A percentile compares a stretch with the other conserved stretches of the same genome.
Evolutionary conservation across 35 echinoderm and acorn worm species (phyloP).

Genomic region (Apostichopus parvimensis): DNA sequence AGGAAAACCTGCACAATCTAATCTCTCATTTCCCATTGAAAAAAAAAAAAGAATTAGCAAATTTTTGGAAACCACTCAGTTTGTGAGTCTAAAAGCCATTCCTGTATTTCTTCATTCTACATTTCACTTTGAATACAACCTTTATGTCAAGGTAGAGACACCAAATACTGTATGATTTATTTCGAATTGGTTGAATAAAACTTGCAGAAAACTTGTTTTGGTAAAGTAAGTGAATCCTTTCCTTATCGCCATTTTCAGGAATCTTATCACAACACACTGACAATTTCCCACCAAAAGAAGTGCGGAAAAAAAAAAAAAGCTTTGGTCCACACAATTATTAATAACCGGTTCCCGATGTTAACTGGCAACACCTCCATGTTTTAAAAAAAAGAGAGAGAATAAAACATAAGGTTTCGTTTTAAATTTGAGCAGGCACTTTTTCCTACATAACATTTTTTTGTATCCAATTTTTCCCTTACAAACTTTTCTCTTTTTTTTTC

Average conservation of each 20-base stretch:
- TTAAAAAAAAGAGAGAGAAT: not conserved
- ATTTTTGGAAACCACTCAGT: too few relatives aligned
- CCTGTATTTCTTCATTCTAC: not conserved
- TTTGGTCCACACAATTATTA: conserved; percentile 40
- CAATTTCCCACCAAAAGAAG: not conserved
- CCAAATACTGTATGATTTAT: conserved; percentile 18
- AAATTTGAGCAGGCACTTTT: conserved; percentile 43
- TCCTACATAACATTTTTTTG: conserved; percentile 2
- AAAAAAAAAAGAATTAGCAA: too few relatives aligned
- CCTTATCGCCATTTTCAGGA: conserved; percentile 37
- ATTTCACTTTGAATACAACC: conserved; percentile 43
- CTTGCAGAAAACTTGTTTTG: conserved; percentile 31
- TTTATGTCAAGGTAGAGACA: conserved; percentile 51
- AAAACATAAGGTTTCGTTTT: not conserved
- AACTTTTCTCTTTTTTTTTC: conserved; percentile 2
- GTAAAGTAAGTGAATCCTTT: not conserved
- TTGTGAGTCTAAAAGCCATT: too few relatives aligned
- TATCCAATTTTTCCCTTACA: not conserved
- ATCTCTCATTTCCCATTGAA: too few relatives aligned
- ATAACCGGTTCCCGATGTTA: not conserved
- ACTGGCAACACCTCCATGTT: not conserved
- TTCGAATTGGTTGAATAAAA: conserved; percentile 29
- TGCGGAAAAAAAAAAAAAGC: conserved; percentile 3
- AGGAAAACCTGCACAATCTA: too few relatives aligned
- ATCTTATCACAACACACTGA: conserved; percentile 1